phyloP scores from a whole-genome alignment of 1,140 invertebrate genomes.

The Coenobita brevimanus region DNA sequence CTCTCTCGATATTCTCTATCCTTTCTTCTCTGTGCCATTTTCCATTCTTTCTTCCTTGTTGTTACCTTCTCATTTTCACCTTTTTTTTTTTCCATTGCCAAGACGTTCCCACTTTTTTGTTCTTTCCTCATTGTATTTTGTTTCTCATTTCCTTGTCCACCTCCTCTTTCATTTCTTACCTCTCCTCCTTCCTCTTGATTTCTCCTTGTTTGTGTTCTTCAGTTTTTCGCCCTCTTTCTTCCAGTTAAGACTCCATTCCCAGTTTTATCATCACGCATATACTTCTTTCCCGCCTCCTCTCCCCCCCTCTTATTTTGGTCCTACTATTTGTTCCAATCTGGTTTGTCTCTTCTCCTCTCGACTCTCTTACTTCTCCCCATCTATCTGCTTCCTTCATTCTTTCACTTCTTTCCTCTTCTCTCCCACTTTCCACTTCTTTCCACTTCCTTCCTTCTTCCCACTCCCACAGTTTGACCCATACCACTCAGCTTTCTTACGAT shows the following conservation, averaged over 20 bases:
- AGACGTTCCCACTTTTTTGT: neutral
- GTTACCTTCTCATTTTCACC: neutral
- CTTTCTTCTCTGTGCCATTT: neutral
- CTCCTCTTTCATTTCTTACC: neutral
- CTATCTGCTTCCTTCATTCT: neutral
- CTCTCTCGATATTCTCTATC: neutral
- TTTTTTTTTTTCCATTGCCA: neutral
- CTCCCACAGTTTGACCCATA: too few relatives aligned
- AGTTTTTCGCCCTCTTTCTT: neutral
- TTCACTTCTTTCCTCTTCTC: neutral
- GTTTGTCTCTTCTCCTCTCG: slow-evolving; percentile 3
- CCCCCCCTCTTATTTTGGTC: too few relatives aligned
- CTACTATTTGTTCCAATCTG: too few relatives aligned
- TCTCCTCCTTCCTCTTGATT: too few relatives aligned
- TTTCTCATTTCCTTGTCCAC: neutral
- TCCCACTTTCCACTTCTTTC: neutral
- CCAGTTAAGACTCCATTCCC: neutral
- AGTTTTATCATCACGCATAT: too few relatives aligned
- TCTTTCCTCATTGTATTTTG: neutral
- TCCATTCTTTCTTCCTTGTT: neutral
- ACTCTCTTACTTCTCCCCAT: neutral
- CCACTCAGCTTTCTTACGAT: too few relatives aligned
- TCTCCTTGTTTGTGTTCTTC: neutral
- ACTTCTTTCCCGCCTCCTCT: neutral
- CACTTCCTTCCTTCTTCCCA: neutral